Evolutionary conservation across 92 coral and sea anemone genomes (phyloP).

Genomic region (Virgularia gustaviana): DNA sequence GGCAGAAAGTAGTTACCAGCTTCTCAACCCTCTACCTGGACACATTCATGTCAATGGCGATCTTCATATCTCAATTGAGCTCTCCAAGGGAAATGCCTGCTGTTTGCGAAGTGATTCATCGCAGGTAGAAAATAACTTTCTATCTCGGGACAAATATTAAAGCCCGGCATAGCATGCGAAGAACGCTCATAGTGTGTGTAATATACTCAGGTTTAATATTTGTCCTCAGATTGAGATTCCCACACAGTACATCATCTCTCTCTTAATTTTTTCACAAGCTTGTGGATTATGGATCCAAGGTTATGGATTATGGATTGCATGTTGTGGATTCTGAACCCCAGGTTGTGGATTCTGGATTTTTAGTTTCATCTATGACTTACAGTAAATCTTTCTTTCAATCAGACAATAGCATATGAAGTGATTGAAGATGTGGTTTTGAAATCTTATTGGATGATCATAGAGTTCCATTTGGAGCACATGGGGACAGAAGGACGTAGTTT

Average conservation of each 20-base stretch:
- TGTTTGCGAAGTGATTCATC: slow-evolving; percentile 53
- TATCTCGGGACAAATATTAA: no score
- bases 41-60: slow-evolving; percentile 52
- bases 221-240: background rate
- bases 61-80: slow-evolving; percentile 47
- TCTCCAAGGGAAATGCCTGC: slow-evolving; percentile 45
- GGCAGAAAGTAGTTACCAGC: slow-evolving; percentile 56
- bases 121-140: slow-evolving; percentile 45
- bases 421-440: slow-evolving; percentile 62
- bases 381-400: background rate
- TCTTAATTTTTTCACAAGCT: no score
- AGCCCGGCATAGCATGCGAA: background rate
- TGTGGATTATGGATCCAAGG: no score
- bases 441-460: slow-evolving; percentile 84
- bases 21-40: slow-evolving; percentile 52
- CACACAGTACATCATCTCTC: background rate
- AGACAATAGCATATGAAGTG: slow-evolving; percentile 69
- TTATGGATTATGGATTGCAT: no score
- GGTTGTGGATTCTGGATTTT: background rate
- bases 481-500: slow-evolving; percentile 33
- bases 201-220: background rate
- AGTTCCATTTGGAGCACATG: slow-evolving; percentile 71
- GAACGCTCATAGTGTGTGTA: background rate
- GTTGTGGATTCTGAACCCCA: no score
- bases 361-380: background rate